Evolutionary conservation across 2,888 invertebrate species (phyloP).

Genomic region (Molorchus minor): DNA sequence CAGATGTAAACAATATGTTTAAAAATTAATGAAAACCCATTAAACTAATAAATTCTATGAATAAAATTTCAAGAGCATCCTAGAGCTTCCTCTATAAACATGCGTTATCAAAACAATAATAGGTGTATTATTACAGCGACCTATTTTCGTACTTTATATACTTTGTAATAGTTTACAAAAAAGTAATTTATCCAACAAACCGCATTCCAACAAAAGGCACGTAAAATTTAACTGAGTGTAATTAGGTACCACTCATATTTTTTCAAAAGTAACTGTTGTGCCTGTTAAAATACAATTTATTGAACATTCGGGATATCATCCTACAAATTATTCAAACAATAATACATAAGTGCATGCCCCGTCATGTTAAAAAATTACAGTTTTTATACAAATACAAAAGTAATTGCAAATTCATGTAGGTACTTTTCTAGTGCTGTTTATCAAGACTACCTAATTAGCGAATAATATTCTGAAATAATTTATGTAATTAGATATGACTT

Average conservation of each 20-base stretch:
- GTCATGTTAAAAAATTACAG: not conserved
- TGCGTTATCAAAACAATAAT: not conserved
- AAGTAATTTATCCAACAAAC: too few species aligned
- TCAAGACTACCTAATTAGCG: conserved; percentile 15
- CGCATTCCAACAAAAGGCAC: too few species aligned
- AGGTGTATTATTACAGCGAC: not conserved
- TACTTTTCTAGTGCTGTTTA: too few species aligned
- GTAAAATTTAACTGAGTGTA: too few species aligned
- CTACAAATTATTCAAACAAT: too few species aligned
- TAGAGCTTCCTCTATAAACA: conserved; percentile 5
- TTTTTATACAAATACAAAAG: not conserved
- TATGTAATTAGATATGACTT: conserved; percentile 61
- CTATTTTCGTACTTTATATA: not conserved
- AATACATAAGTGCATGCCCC: not conserved
- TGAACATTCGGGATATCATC: too few species aligned
- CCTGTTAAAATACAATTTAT: too few species aligned
- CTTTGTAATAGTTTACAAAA: too few species aligned
- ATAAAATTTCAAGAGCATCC: conserved; percentile 1
- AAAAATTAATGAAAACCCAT: not conserved
- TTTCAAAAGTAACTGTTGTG: too few species aligned
- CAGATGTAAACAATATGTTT: not conserved
- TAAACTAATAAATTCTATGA: not conserved
- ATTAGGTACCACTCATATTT: too few species aligned
- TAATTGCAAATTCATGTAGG: conserved; percentile 35
- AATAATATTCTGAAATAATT: conserved; percentile 13